Percentiles rank a stretch among this genome's conserved stretches.
phyloP scores from a whole-genome alignment of 2,888 invertebrate genomes.

The Epirrita christyi region DNA sequence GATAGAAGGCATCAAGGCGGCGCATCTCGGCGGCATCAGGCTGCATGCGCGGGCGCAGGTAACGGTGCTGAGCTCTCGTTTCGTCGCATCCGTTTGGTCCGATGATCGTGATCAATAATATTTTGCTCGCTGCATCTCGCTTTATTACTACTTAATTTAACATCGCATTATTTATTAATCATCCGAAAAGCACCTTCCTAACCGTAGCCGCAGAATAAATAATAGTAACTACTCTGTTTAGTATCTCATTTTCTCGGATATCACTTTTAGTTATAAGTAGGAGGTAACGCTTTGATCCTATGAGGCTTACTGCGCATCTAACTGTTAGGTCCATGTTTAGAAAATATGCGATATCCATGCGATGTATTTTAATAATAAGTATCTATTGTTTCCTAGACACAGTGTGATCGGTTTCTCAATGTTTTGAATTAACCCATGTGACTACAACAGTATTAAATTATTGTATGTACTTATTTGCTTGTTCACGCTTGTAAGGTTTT shows the following conservation, averaged over 20 bases:
- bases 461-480: conserved; percentile 26
- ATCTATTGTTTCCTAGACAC: conserved; percentile 51
- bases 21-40: conserved; percentile 20
- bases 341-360: conserved; percentile 53
- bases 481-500: conserved; percentile 30
- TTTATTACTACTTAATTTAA: conserved; percentile 22
- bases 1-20: conserved; percentile 48
- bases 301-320: conserved; percentile 81
- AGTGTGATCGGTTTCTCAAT: conserved; percentile 39
- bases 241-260: conserved; percentile 49
- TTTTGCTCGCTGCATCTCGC: conserved; percentile 43
- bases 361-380: conserved; percentile 53
- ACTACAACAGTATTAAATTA: conserved; percentile 57
- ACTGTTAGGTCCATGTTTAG: conserved; percentile 68
- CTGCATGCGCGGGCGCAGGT: conserved; percentile 53
- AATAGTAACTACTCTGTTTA: conserved; percentile 34
- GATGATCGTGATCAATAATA: conserved; percentile 43
- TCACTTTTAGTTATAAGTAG: conserved; percentile 44
- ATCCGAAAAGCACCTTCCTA: conserved; percentile 47
- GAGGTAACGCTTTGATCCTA: conserved; percentile 62
- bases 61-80: conserved; percentile 78
- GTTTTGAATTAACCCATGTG: conserved; percentile 41
- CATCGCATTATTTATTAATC: conserved; percentile 53
- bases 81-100: conserved; percentile 57
- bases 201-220: conserved; percentile 7